Base-by-base conservation (phyloP, 1,140 invertebrate species). In the Drosophila insularis region DNA sequence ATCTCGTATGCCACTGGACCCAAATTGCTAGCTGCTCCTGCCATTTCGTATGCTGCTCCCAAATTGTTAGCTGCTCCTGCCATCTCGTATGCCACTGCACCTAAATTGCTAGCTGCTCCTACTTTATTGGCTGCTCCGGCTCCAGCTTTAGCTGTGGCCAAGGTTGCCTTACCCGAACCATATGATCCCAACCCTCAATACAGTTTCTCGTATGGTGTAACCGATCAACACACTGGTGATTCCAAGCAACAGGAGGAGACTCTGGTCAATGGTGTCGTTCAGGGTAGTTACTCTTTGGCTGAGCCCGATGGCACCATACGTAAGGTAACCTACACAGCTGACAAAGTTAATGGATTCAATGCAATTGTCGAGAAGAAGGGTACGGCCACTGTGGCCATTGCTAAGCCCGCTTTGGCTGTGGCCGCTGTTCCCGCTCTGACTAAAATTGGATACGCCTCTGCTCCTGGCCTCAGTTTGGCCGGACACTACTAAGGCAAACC, bases 181-280 rank as follows among this genome's bases (percentile, higher is more conserved):
- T 93, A 94, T 72, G 95, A 95, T 91, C 94, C 95, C 4, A 94
- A 95, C 92, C 95, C 95, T 2, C 94, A 94, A 46, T 96, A 96
- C 90, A 94, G 93, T 85, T 96, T 94, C 92, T 94, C 94, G 19
- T 96, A 96, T 91, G 94, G 94, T 39, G 95, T 96, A 1, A 93
- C 94, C 10, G 95, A 96, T 86, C 94, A 94, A 0, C 92, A 94
- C 71, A 96, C 94, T 23, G 95, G 96, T 53, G 95, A 95, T 91
- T 94, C 94, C 71, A 95, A 95, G 89, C 94, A 94, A 84, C 94
- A 94, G 13, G 82, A 93, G 69, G 94, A 95, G 81, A 93, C 93
- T 14, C 91, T 94, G 3, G 93, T 94, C 74, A 94, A 94, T 68
- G 94, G 94, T 31, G 93, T 95, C 2, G 94, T 95, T 19, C 93